Evolutionary conservation across 2,888 invertebrate genomes (phyloP), one percentile per base, ranked within the genome.

Genomic region (Orchesella flavescens): DNA sequence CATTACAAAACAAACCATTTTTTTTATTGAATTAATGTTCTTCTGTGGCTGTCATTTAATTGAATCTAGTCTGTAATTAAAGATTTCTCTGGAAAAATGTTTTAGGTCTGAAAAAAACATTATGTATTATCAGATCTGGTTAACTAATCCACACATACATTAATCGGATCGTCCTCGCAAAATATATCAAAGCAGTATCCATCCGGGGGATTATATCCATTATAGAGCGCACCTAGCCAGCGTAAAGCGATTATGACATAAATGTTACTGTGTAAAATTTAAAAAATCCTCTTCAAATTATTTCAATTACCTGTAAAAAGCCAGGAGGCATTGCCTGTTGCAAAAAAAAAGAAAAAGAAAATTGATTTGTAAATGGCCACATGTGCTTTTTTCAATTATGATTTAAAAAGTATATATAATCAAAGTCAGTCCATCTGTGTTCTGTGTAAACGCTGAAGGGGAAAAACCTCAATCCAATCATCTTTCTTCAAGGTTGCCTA

Each of bases 131-230:
- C 12, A 34, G 34, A 7, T 34, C 2, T 34, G 2, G 34, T 34
- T 2, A 34, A 34, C 3, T 7, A 34, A 34, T 4, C 10, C 5
- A 49, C n/a, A 5, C 13, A 73, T 90, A 97, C 97, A 87, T 96
- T 93, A 13, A 98, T 94, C 0, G 97, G 97, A 66, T 94, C 94
- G 89, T 96, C 96, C 0, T 90, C 90, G 89, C 98, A 98, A 0
- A 95, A 91, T 5, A 94, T 92, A 89, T 99, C 98, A 90, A 96
- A 99, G 89, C 98, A 98, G 90, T 97, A 98, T 0, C 97, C 97
- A 7, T 93, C 92, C 0, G 98, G 98, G 0, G 97, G 94, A 0
- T 93, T 93, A 89, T 97, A 97, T 0, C 93, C 93, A 88, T 97
- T 96, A 90, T 92, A 95, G 13, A 97, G 91, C 0, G 94, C 94